phyloP scores from a whole-genome alignment of 2,113 vertebrate species.

The Lasiurus borealis region DNA sequence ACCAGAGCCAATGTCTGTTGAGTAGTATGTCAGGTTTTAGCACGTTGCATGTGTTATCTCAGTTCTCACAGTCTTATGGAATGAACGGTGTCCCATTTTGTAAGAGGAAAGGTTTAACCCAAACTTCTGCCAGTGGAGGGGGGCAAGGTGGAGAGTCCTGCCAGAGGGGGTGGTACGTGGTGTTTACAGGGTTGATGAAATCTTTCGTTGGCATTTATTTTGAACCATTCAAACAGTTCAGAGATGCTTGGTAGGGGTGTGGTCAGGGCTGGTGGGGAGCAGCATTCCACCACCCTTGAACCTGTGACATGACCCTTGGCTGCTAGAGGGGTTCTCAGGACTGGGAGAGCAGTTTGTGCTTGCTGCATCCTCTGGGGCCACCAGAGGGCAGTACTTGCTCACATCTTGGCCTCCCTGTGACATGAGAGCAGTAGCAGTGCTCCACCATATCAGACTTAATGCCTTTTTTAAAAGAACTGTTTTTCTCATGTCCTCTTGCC shows the following conservation, averaged over 20 bases:
- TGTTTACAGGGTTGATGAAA: background rate
- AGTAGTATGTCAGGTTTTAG: background rate
- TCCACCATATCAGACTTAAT: background rate
- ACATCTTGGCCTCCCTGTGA: background rate
- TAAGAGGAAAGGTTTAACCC: background rate
- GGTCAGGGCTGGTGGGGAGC: background rate
- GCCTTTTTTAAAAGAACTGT: background rate
- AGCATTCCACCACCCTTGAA: background rate
- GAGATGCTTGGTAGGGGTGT: background rate
- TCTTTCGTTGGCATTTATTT: background rate
- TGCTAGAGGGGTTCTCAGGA: background rate
- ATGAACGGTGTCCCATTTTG: background rate
- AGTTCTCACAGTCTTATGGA: background rate
- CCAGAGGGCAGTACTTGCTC: slow-evolving; percentile 49
- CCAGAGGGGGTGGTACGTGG: background rate
- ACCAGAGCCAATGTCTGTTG: background rate
- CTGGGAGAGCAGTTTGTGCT: background rate
- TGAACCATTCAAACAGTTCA: background rate
- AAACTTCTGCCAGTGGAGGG: background rate
- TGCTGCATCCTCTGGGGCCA: background rate
- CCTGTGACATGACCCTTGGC: background rate
- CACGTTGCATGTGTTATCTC: background rate
- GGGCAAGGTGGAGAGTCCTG: background rate
- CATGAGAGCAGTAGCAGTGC: background rate
- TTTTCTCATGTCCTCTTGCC: background rate